Evolutionary conservation across 2,797 vertebrate genomes (phyloP).

Genomic region (Atherinosoma microstoma): DNA sequence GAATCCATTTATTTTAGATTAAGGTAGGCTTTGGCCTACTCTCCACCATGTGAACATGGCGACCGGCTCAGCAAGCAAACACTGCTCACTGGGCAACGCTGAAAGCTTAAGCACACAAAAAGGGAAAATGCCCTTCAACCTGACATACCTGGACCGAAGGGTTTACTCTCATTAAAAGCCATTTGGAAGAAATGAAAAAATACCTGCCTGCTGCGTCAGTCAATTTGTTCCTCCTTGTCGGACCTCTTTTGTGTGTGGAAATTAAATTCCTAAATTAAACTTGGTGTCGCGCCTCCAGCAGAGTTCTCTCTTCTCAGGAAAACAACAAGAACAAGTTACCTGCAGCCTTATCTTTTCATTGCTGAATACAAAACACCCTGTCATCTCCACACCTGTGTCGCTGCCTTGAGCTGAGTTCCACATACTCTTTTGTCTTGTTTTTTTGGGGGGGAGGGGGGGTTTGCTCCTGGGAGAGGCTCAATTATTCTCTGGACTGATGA

Average conservation of each 20-base stretch:
- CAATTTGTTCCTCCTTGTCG: conserved; percentile 76
- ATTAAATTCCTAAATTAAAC: conserved; percentile 85
- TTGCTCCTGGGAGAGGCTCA: conserved; percentile 36
- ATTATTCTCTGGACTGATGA: conserved; percentile 47
- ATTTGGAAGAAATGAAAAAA: conserved; percentile 74
- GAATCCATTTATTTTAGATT: conserved; percentile 76
- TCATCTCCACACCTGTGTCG: conserved; percentile 62
- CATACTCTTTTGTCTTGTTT: conserved; percentile 38
- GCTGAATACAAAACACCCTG: conserved; percentile 63
- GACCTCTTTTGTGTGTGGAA: conserved; percentile 82
- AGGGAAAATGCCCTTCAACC: conserved; percentile 56
- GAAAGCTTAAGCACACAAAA: conserved; percentile 42
- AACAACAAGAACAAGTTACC: conserved; percentile 66
- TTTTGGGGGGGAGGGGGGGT: background rate
- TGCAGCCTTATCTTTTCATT: conserved; percentile 60
- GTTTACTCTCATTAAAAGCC: conserved; percentile 69
- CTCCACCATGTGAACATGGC: conserved; percentile 38
- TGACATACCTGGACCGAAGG: conserved; percentile 64
- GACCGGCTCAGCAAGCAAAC: conserved; percentile 46
- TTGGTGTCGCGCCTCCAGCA: conserved; percentile 68
- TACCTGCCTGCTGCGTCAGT: conserved; percentile 62
- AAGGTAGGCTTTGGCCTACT: conserved; percentile 56
- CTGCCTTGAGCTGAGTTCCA: conserved; percentile 53
- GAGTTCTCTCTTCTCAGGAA: conserved; percentile 65
- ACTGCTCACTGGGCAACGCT: conserved; percentile 21